Evolutionary conservation across 1,140 invertebrate genomes (phyloP).

Genomic region (Mylabris phalerata): DNA sequence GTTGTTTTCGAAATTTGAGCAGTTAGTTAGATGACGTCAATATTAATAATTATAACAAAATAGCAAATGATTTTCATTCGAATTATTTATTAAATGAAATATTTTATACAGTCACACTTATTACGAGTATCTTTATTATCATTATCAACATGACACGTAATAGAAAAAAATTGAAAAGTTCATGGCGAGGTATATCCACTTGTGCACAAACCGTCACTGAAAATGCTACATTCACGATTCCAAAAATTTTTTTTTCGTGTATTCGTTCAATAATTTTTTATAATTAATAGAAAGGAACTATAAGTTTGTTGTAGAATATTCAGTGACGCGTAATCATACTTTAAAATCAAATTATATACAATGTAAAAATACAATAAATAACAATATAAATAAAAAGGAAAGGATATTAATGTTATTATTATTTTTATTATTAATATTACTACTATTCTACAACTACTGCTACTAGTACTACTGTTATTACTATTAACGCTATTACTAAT

Average conservation of each 20-base stretch:
- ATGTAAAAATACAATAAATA: slow-evolving; percentile 39
- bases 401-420: background rate
- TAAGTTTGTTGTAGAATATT: too few species aligned
- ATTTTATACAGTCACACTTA: slow-evolving; percentile 11
- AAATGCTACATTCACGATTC: too few species aligned
- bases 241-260: too few species aligned
- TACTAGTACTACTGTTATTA: too few species aligned
- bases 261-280: too few species aligned
- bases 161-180: slow-evolving; percentile 12
- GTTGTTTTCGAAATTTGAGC: too few species aligned
- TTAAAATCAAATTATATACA: slow-evolving; percentile 32
- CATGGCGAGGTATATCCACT: slow-evolving; percentile 16
- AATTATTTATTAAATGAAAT: slow-evolving; percentile 11
- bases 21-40: too few species aligned
- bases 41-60: slow-evolving; percentile 2
- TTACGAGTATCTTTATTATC: slow-evolving; percentile 12
- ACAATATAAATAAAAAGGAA: slow-evolving; percentile 38
- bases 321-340: background rate
- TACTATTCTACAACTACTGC: too few species aligned
- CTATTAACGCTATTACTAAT: too few species aligned
- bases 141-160: slow-evolving; percentile 10
- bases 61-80: slow-evolving; percentile 12
- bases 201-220: background rate
- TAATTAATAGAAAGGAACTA: too few species aligned
- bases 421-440: too few species aligned